Evolutionary conservation across 1,140 invertebrate species (phyloP), one percentile per base, ranked within the genome.

Genomic region (Eueides isabella): DNA sequence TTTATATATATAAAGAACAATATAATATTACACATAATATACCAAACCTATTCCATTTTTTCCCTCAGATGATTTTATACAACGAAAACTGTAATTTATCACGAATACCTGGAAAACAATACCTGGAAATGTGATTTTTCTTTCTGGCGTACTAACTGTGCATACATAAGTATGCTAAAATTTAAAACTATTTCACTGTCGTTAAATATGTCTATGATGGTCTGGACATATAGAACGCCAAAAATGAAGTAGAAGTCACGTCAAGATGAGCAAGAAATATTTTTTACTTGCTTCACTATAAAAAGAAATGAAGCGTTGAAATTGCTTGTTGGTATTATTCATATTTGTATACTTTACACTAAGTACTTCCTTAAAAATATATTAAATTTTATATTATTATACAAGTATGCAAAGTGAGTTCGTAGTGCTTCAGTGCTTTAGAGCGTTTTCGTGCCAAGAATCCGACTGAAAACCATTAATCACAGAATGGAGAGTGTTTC

Each of bases 391-490:
- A 55, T 26, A 55, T 55, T 55, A 55, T 55, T 55, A 55, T 55
- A 55, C 48, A 55, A 55, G 26, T 55, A 55, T 55, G 48, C n/a
- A 55, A 55, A 55, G 48, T n/a, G 48, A 26, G 48, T 26, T 23
- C 48, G 48, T 12, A 70, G 67, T 28, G 55, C 68, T 63, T 70
- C 48, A 55, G 61, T 70, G 61, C 61, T 70, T 63, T 70, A 70
- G 61, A 70, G 61, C 48, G 35, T 70, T 70, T 70, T 62, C 68
- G 55, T 70, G 68, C 68, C 68, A 69, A 69, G 44, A 69, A 55
- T 62, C 30, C 62, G 67, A 69, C 67, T 69, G 67, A 12, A 29
- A 69, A 29, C 30, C 48, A 69, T 69, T 61, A 62, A 69, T 69
- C 29, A 48, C 44, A 55, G 67, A 69, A 69, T 62, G 55, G 67